A percentile compares a stretch with the other conserved stretches of the same genome.
These are phyloP conservation scores for Venustaconcha ellipsiformis DNA, from an alignment of 1,140 invertebrate genomes.

Conservation along the genomic window DNA sequence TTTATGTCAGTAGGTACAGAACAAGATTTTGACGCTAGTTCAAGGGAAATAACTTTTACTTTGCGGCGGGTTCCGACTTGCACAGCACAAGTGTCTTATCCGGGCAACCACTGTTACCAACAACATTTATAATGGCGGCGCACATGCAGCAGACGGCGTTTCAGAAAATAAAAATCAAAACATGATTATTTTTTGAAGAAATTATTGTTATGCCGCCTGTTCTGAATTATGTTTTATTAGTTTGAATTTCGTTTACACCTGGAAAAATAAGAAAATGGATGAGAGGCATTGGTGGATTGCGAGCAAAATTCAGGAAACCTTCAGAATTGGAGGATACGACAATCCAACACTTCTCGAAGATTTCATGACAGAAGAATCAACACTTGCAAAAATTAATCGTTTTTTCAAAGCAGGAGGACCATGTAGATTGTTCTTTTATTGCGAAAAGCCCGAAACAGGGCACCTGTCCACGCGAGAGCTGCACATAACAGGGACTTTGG, in stretches of 20 bases:
- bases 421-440: constrained; percentile 66
- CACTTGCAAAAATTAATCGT: constrained; percentile 61
- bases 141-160: constrained; percentile 26
- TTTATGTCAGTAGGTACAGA: too few species aligned
- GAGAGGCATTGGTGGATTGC: constrained; percentile 70
- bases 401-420: constrained; percentile 65
- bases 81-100: constrained; percentile 34
- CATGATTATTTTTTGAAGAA: constrained; percentile 1
- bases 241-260: neutral
- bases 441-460: constrained; percentile 55
- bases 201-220: neutral
- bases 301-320: constrained; percentile 67
- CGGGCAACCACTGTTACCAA: constrained; percentile 51
- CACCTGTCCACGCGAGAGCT: constrained; percentile 55
- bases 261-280: constrained; percentile 55
- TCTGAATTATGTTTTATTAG: neutral
- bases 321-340: constrained; percentile 64
- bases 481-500: constrained; percentile 62
- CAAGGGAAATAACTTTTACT: too few species aligned
- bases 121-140: constrained; percentile 56
- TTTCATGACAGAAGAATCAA: constrained; percentile 64
- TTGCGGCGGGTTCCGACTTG: too few species aligned
- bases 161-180: constrained; percentile 11
- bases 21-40: too few species aligned
- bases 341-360: constrained; percentile 66